These are phyloP conservation scores for Kradibia gibbosae DNA, from an alignment of 1,140 invertebrate genomes.

Conservation along the genomic window DNA sequence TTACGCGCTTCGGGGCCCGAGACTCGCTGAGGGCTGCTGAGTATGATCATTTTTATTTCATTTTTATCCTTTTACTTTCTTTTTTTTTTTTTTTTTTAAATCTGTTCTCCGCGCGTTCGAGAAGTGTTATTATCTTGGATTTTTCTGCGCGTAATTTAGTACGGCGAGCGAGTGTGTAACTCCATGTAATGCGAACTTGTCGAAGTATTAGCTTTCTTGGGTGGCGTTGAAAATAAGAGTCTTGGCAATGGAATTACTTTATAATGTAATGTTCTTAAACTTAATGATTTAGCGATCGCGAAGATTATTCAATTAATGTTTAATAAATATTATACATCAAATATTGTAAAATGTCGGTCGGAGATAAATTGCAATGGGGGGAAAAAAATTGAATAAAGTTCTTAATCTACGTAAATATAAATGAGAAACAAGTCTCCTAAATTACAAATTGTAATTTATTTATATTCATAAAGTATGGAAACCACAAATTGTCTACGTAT, in stretches of 20 bases:
- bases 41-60: neutral
- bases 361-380: neutral
- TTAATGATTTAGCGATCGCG: slow-evolving; percentile 12
- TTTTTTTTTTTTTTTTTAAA: neutral
- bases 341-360: neutral
- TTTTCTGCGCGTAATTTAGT: slow-evolving; percentile 11
- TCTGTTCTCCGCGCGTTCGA: neutral
- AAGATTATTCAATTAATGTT: slow-evolving; percentile 17
- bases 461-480: no score
- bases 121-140: slow-evolving; percentile 27
- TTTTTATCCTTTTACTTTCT: neutral
- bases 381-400: no score
- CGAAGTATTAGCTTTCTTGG: slow-evolving; percentile 14
- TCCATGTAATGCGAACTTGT: slow-evolving; percentile 2
- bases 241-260: slow-evolving; percentile 4
- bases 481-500: no score
- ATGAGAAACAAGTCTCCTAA: no score
- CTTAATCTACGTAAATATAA: no score
- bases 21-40: neutral
- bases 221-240: slow-evolving; percentile 24
- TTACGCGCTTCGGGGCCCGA: neutral
- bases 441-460: no score
- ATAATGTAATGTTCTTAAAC: slow-evolving; percentile 7
- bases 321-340: slow-evolving; percentile 12
- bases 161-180: slow-evolving; percentile 1